Evolutionary conservation across 2,113 vertebrate species (phyloP), one percentile per base, ranked within the genome.

Genomic region (Tychaedon coryphoeus): DNA sequence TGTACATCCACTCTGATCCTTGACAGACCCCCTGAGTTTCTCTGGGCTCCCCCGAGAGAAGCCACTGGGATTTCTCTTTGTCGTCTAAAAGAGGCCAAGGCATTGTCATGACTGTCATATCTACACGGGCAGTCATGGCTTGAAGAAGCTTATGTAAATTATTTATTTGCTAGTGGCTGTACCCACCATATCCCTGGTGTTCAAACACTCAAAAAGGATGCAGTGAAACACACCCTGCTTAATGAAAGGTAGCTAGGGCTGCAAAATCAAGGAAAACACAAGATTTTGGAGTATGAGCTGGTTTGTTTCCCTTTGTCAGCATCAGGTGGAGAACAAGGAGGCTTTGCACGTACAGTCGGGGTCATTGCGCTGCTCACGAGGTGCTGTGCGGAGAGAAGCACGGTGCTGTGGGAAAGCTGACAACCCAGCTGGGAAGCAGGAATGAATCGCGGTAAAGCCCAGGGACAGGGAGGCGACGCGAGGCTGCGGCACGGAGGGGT

Each of bases 111-210:
- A 54, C 29, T 34, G 17, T 36, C 1, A 2, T 13, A 53, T 40
- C 60, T 56, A 38, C 26, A 48, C 16, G 10, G 33, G 28, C 15
- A 79, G 36, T 72, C 28, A 23, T 0, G n/a, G n/a, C 36, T 78
- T 26, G 23, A 86, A 76, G 71, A 70, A 92, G 81, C 40, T 14
- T 5, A 26, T 56, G 75, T 87, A 26, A 86, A 92, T 92, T 81
- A 65, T 89, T 91, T 70, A 56, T 74, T 60, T 87, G 65, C 14
- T 50, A 36, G 29, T 1, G 2, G 19, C 53, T 67, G 53, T 67
- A 29, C 10, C 31, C 80, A 57, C 31, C 23, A 13, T 5, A 10
- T 53, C 64, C 57, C 54, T 67, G 22, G 5, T 18, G 9, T 6
- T 77, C 31, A 60, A 61, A 48, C 28, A 25, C 7, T 77, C 51